Conservation (phyloP, 1,140 invertebrate species). For the Lordiphosa clarofinis region DNA sequence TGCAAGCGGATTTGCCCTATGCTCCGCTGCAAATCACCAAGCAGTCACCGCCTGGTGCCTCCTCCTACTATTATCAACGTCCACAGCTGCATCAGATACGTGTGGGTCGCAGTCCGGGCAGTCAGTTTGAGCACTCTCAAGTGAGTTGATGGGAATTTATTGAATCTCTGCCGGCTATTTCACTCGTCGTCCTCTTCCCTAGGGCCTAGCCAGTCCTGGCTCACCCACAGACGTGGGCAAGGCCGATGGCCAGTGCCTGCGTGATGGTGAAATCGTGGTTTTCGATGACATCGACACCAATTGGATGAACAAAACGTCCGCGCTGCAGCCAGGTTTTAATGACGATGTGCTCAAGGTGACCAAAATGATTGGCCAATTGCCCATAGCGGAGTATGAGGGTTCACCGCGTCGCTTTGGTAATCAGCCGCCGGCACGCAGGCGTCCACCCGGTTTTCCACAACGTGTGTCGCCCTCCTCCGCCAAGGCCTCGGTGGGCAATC, state of each 20-base stretch:
- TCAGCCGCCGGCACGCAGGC: slow-evolving; percentile 80
- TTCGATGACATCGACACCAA: slow-evolving; percentile 90
- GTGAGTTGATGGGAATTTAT: slow-evolving; percentile 4
- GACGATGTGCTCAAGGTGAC: slow-evolving; percentile 84
- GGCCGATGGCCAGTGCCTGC: slow-evolving; percentile 60
- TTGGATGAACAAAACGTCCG: slow-evolving; percentile 80
- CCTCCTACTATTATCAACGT: slow-evolving; percentile 56
- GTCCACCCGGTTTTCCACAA: slow-evolving; percentile 86
- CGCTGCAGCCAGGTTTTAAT: slow-evolving; percentile 32
- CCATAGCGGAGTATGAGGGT: slow-evolving; percentile 89
- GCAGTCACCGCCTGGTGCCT: slow-evolving; percentile 32
- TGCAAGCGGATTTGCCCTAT: slow-evolving; percentile 64
- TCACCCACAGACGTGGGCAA: slow-evolving; percentile 76
- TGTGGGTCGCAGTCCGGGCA: slow-evolving; percentile 72
- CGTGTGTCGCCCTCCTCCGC: slow-evolving; percentile 63
- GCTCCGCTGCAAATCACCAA: slow-evolving; percentile 43
- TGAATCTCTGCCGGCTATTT: too few relatives aligned
- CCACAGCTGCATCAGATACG: slow-evolving; percentile 72
- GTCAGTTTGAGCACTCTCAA: slow-evolving; percentile 67
- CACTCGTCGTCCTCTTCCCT: background rate
- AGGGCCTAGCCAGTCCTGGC: slow-evolving; percentile 68
- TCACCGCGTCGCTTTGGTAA: slow-evolving; percentile 92
- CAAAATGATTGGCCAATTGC: slow-evolving; percentile 89
- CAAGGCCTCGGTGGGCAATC: slow-evolving; percentile 51
- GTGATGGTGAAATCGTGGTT: slow-evolving; percentile 85